Evolutionary conservation across 1,140 invertebrate species (phyloP).

Genomic region (Drosophila miranda): DNA sequence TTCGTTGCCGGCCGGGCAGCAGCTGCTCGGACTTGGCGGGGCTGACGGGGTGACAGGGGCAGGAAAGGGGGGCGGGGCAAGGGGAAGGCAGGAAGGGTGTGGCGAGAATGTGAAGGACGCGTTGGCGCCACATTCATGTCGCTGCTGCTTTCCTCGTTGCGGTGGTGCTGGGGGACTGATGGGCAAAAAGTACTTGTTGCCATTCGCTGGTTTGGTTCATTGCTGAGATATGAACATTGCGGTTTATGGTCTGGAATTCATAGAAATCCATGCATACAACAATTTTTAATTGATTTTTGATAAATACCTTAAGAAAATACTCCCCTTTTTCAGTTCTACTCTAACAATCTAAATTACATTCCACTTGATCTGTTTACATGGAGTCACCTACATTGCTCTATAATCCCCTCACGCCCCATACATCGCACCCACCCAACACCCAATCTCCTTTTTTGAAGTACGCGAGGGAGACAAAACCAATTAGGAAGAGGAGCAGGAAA

Average conservation of each 20-base stretch:
- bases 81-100: background rate
- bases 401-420: no score
- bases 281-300: no score
- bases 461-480: no score
- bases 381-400: no score
- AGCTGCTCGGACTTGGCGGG: constrained; percentile 54
- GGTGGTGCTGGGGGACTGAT: constrained; percentile 11
- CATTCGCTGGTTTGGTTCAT: constrained; percentile 2
- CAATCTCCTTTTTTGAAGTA: no score
- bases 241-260: background rate
- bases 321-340: no score
- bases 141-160: constrained; percentile 23
- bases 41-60: constrained; percentile 1
- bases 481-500: no score
- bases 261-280: no score
- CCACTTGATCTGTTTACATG: no score
- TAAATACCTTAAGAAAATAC: no score
- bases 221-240: background rate
- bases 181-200: constrained; percentile 62
- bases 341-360: no score
- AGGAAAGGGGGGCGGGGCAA: background rate
- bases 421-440: no score
- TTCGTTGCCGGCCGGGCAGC: constrained; percentile 60
- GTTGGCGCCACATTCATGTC: constrained; percentile 58
- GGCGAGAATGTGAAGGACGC: constrained; percentile 37